Base-by-base conservation (phyloP, 1,140 invertebrate species). In the Aphis craccivora region DNA sequence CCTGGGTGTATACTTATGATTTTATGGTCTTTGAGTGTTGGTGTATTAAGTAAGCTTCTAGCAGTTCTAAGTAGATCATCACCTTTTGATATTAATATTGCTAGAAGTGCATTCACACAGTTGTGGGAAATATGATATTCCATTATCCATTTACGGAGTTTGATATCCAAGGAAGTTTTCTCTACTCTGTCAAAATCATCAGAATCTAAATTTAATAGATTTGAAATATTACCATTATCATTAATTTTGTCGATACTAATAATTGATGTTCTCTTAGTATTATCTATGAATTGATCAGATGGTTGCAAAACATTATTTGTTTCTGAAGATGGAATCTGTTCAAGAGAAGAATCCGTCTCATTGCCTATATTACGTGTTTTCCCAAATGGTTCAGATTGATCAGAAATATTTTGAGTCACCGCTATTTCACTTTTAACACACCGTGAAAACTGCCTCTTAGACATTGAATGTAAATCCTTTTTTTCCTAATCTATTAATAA, bases 1-100 rank as follows among this genome's bases (percentile, higher is more conserved):
- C 87, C 87, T 30, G 87, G 87, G 37, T 45, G 87, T 18, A 89
- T 20, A 88, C 30, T n/a, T 76, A 35, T 76, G n/a, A 76, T 76
- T 11, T 4, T 76, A 76, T 76, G 67, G n/a, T 76, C n/a, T 0
- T 20, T 35, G 0, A 6, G 30, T 76, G 18, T 76, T 35, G n/a
- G 67, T 35, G 67, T 81, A 5, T 81, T 35, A 4, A 81, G n/a
- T 35, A 81, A 81, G 6, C 11, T 81, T 81, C n/a, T 35, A 18
- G 67, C n/a, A 81, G 11, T 81, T n/a, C n/a, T 0, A 5, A 30
- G n/a, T n/a, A 76, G 67, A n/a, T 76, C n/a, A n/a, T n/a, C n/a
- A 5, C n/a, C 5, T 35, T 81, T n/a, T 35, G 67, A 35, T 81
- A n/a, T 81, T 0, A 81, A 81, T 35, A 81, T 35, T 18, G 5